Conservation (phyloP, 2,113 vertebrate species). For the Seriola rivoliana region DNA sequence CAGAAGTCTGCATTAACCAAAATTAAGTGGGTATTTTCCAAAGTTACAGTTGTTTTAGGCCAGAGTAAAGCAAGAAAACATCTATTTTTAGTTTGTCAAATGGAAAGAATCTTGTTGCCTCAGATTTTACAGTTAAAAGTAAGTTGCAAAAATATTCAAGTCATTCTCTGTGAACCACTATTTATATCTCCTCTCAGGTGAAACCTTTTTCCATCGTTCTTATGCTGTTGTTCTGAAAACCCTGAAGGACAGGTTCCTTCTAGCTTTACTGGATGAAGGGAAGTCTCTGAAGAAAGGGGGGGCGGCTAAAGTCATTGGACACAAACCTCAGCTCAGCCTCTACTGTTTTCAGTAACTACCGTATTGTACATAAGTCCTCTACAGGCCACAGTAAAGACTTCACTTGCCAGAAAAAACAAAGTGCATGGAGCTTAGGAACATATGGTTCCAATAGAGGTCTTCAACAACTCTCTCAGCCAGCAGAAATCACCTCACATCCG, state of each 20-base stretch:
- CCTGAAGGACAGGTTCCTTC: neutral
- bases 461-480: slow-evolving; percentile 31
- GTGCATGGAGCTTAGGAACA: slow-evolving; percentile 46
- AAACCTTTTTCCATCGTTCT: too few species aligned
- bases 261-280: neutral
- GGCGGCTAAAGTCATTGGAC: neutral
- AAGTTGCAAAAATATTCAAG: too few species aligned
- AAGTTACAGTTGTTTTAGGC: too few species aligned
- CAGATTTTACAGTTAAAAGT: too few species aligned
- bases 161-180: too few species aligned
- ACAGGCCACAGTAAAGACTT: slow-evolving; percentile 7
- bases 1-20: too few species aligned
- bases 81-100: too few species aligned
- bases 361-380: neutral
- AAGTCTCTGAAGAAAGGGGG: neutral
- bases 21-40: too few species aligned
- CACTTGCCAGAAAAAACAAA: slow-evolving; percentile 41
- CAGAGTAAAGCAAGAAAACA: too few species aligned
- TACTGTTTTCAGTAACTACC: neutral
- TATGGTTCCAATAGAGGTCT: slow-evolving; percentile 67
- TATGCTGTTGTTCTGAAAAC: neutral
- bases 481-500: slow-evolving; percentile 50
- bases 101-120: too few species aligned
- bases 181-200: too few species aligned
- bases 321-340: neutral